These are phyloP conservation scores for Epizoanthus illoricatus DNA, from an alignment of 92 coral and sea anemone species.

Conservation along the genomic window DNA sequence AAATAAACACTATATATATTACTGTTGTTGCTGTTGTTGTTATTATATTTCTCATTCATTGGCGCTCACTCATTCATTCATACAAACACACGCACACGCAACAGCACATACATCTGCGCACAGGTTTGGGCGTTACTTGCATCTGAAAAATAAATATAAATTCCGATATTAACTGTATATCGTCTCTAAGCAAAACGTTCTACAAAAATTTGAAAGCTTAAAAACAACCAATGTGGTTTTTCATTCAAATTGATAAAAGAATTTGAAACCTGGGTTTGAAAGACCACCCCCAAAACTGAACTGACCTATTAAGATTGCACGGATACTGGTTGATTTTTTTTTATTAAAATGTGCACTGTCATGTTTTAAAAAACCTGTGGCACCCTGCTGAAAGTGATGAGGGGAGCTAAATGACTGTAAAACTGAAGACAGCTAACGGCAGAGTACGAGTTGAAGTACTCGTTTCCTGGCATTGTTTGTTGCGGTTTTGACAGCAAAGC, in stretches of 20 bases:
- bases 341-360: neutral
- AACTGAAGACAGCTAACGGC: slow-evolving; percentile 16
- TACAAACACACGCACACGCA: too few relatives aligned
- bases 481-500: slow-evolving; percentile 6
- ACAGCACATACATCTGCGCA: too few relatives aligned
- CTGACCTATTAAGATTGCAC: neutral
- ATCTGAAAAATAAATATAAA: too few relatives aligned
- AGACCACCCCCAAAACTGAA: neutral
- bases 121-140: too few relatives aligned
- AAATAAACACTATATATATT: too few relatives aligned
- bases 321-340: neutral
- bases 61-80: too few relatives aligned
- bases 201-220: neutral
- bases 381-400: neutral
- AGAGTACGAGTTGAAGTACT: neutral
- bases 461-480: slow-evolving; percentile 28
- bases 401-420: neutral
- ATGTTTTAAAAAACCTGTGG: neutral
- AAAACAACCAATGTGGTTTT: neutral
- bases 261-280: slow-evolving; percentile 1
- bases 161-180: too few relatives aligned
- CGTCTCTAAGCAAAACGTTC: too few relatives aligned
- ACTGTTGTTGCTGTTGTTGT: too few relatives aligned
- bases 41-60: too few relatives aligned
- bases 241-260: neutral